phyloP scores from a whole-genome alignment of 2,113 vertebrate genomes.

The Triplophysa rosa region DNA sequence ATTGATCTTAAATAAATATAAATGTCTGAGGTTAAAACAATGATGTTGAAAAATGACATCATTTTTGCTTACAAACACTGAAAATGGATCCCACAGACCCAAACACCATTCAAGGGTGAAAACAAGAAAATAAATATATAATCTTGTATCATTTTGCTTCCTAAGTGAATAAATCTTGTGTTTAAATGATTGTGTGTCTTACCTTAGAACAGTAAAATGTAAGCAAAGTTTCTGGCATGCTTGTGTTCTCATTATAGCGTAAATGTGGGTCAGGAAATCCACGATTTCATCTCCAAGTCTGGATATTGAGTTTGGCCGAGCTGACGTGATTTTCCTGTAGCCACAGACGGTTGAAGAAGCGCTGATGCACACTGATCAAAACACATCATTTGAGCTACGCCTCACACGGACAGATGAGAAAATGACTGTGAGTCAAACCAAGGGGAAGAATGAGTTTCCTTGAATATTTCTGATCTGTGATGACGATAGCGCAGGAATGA shows the following conservation, averaged over 20 bases:
- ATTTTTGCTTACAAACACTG: too few species aligned
- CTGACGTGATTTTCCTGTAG: slow-evolving; percentile 45
- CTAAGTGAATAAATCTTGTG: too few species aligned
- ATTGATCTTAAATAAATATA: too few species aligned
- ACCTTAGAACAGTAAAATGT: slow-evolving; percentile 22
- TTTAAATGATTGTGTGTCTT: too few species aligned
- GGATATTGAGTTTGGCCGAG: slow-evolving; percentile 51
- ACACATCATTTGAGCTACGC: slow-evolving; percentile 41
- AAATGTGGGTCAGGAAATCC: slow-evolving; percentile 53
- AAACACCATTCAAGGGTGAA: too few species aligned
- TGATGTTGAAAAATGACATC: too few species aligned
- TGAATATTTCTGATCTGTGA: slow-evolving; percentile 36
- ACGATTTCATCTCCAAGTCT: slow-evolving; percentile 55
- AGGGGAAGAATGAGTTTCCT: slow-evolving; percentile 52
- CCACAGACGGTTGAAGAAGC: slow-evolving; percentile 54
- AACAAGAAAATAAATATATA: too few species aligned
- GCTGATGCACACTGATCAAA: slow-evolving; percentile 49
- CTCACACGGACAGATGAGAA: slow-evolving; percentile 47
- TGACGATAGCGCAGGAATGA: slow-evolving; percentile 31
- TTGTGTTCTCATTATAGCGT: slow-evolving; percentile 19
- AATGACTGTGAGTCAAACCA: slow-evolving; percentile 54
- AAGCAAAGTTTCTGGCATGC: not conserved
- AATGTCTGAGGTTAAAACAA: too few species aligned
- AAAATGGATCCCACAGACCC: too few species aligned
- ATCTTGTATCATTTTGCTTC: too few species aligned